A percentile compares a stretch with the other conserved stretches of the same genome.
Evolutionary conservation across 2,797 vertebrate genomes (phyloP).

Genomic region (Urosaurus nigricauda): DNA sequence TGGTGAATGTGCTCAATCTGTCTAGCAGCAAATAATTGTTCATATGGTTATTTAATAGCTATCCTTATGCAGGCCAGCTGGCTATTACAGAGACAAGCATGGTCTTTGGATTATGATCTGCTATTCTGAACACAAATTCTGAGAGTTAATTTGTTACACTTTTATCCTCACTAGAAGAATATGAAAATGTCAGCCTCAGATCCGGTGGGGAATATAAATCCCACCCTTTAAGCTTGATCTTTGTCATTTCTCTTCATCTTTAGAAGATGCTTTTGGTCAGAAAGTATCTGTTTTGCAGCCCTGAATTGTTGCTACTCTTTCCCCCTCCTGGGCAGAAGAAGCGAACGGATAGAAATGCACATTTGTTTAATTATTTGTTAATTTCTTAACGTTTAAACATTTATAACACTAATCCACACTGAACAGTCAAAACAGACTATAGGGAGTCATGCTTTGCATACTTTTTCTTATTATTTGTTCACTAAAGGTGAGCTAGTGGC

Average conservation of each 20-base stretch:
- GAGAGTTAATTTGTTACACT: neutral
- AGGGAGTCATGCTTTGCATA: neutral
- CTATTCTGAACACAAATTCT: neutral
- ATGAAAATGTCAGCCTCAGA: neutral
- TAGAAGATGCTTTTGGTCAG: neutral
- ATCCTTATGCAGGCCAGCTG: neutral
- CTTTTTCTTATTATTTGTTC: slow-evolving; percentile 1
- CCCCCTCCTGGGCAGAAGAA: neutral
- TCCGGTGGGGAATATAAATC: neutral
- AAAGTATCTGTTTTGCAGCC: neutral
- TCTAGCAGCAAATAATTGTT: neutral
- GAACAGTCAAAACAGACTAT: neutral
- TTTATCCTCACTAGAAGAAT: neutral
- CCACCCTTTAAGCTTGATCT: neutral
- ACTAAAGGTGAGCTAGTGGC: slow-evolving; percentile 6
- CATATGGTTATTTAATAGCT: neutral
- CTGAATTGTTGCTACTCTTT: neutral
- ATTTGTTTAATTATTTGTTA: slow-evolving; percentile 7
- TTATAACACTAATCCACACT: neutral
- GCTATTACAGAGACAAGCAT: neutral
- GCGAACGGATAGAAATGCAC: neutral
- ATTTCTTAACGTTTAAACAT: no score
- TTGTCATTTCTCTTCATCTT: neutral
- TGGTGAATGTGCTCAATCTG: neutral
- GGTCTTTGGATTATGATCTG: neutral